These are phyloP conservation scores for Lithophane leautieri DNA, from an alignment of 2,888 invertebrate species.

Conservation along the genomic window DNA sequence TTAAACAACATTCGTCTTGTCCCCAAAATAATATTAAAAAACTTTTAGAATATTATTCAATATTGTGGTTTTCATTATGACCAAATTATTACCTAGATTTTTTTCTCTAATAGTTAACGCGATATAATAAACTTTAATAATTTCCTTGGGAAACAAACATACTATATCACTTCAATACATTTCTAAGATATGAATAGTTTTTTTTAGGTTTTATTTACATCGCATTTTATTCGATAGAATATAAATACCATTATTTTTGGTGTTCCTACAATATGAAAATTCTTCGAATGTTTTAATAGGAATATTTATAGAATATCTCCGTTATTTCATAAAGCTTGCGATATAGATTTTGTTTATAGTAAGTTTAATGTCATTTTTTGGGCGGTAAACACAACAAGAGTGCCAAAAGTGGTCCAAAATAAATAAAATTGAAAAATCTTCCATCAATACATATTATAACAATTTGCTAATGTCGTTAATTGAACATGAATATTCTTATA, in stretches of 20 bases:
- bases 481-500: slow-evolving; percentile 77
- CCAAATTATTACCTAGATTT: slow-evolving; percentile 77
- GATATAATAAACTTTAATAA: slow-evolving; percentile 86
- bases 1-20: slow-evolving; percentile 7
- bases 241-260: slow-evolving; percentile 66
- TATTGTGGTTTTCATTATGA: slow-evolving; percentile 70
- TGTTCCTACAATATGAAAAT: slow-evolving; percentile 67
- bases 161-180: slow-evolving; percentile 86
- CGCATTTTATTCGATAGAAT: slow-evolving; percentile 71
- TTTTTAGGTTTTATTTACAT: slow-evolving; percentile 80
- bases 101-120: slow-evolving; percentile 86
- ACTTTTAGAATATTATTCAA: slow-evolving; percentile 30
- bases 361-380: slow-evolving; percentile 41
- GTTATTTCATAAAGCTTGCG: slow-evolving; percentile 60
- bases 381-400: slow-evolving; percentile 48
- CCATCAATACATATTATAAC: slow-evolving; percentile 49
- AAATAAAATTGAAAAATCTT: slow-evolving; percentile 48
- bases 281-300: slow-evolving; percentile 63
- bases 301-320: slow-evolving; percentile 64
- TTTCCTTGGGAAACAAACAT: slow-evolving; percentile 88
- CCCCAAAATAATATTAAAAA: slow-evolving; percentile 21
- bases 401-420: slow-evolving; percentile 52
- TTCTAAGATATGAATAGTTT: slow-evolving; percentile 89
- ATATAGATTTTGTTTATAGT: slow-evolving; percentile 55
- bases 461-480: slow-evolving; percentile 72